Evolutionary conservation across 1,140 invertebrate genomes (phyloP), one percentile per base, ranked within the genome.

Genomic region (Carcinoscorpius rotundicauda): DNA sequence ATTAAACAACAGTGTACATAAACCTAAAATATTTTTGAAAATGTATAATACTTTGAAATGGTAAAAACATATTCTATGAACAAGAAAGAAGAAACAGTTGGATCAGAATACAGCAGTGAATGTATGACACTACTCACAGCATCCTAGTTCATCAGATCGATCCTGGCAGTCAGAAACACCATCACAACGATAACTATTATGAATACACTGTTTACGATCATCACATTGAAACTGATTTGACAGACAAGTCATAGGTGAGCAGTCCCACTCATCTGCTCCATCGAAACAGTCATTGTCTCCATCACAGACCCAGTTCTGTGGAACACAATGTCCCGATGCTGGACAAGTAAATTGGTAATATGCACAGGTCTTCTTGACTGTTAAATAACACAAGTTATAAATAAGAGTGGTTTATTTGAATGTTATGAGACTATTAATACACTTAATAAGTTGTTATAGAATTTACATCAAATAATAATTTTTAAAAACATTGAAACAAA

Each of bases 221-320:
- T 86, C 85, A 75, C 95, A 98, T 70, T 93, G 91, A 74, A 97
- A 98, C 72, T 97, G 92, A 61, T 84, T 86, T n/a, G 88, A 83
- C 48, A 92, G 83, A 77, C 96, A 98, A 2, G 88, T 90, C 0
- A 97, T 87, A 0, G 93, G 92, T 4, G 96, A 95, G 78, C 96
- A 98, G 69, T 93, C 89, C 73, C 91, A 85, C 78, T 99, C 97
- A 76, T 99, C 97, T 72, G 93, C 91, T 74, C 93, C 92, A 76
- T 98, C 95, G 74, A 96, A 96, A 76, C 96, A 99, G 76, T 99
- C 95, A 74, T 97, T 92, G 73, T 96, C 92, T 3, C 86, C 85
- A 74, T 86, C 83, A 74, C 92, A 97, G 2, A 93, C 85, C 86
- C 90, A 94, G 51, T 89, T 91, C 72, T 92, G 86, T 0, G 95